Evolutionary conservation across 2,113 vertebrate species (phyloP).

Genomic region (Chlorodrepanis virens): DNA sequence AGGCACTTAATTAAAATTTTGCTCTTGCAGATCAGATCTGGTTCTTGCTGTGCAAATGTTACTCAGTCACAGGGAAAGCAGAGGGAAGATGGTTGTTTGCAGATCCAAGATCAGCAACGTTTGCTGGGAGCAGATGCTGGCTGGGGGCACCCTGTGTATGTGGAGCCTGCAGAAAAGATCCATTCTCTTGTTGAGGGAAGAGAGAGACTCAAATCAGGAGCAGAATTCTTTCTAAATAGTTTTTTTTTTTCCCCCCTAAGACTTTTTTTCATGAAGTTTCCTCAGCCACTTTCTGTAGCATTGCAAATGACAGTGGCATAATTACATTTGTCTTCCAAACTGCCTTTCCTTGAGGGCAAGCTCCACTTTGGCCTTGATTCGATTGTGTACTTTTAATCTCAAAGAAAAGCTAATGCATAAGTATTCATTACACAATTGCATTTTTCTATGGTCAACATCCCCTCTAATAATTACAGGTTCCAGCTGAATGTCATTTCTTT

Average conservation of each 20-base stretch:
- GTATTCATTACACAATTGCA: constrained; percentile 58
- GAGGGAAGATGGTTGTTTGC: background rate
- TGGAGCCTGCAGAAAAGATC: background rate
- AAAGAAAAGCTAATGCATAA: constrained; percentile 30
- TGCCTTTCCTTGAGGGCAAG: constrained; percentile 41
- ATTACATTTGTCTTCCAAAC: constrained; percentile 59
- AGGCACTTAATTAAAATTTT: background rate
- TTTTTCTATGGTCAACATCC: constrained; percentile 29
- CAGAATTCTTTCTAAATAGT: background rate
- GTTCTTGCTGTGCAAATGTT: background rate
- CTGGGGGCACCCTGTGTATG: background rate
- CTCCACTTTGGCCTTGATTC: constrained; percentile 51
- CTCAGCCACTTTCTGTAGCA: background rate
- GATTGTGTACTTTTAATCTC: constrained; percentile 60
- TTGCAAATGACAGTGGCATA: background rate
- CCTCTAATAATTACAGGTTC: constrained; percentile 40
- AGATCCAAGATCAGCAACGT: background rate
- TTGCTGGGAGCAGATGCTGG: background rate
- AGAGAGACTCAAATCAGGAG: background rate
- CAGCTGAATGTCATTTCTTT: constrained; percentile 34
- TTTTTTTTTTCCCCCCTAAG: background rate
- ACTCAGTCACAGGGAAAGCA: background rate
- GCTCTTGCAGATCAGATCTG: background rate
- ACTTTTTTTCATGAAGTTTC: background rate
- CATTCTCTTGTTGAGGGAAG: background rate